Evolutionary conservation across 2,113 vertebrate genomes (phyloP).

Genomic region (Neotoma lepida): DNA sequence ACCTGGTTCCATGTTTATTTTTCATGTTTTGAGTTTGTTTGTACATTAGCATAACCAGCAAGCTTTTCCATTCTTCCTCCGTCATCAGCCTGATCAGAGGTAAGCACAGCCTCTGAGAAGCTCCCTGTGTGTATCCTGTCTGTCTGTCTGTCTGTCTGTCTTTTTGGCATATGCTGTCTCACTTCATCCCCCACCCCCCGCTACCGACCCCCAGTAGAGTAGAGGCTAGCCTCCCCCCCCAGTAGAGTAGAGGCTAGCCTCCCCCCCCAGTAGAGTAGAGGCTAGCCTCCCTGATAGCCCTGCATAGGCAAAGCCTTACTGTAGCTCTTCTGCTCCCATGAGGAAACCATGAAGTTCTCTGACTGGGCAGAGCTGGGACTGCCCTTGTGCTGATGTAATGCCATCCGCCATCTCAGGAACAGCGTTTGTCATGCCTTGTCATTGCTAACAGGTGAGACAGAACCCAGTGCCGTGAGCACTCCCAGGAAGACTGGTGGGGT

Average conservation of each 20-base stretch:
- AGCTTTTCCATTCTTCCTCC: background rate
- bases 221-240: background rate
- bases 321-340: background rate
- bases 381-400: background rate
- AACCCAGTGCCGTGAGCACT: background rate
- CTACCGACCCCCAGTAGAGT: background rate
- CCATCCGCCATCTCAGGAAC: too few species aligned
- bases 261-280: background rate
- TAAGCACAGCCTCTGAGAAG: background rate
- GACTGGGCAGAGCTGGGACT: background rate
- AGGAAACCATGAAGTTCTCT: background rate
- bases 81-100: background rate
- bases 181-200: background rate
- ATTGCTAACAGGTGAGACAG: background rate
- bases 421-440: background rate
- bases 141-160: background rate
- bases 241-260: background rate
- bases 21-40: background rate
- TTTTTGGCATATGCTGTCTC: background rate
- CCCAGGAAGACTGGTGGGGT: too few species aligned
- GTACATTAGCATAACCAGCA: background rate
- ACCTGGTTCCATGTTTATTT: background rate
- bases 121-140: background rate
- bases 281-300: background rate
- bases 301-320: too few species aligned